Evolutionary conservation across 2,888 invertebrate species (phyloP).

Genomic region (Mesorhabditis spiculigera): DNA sequence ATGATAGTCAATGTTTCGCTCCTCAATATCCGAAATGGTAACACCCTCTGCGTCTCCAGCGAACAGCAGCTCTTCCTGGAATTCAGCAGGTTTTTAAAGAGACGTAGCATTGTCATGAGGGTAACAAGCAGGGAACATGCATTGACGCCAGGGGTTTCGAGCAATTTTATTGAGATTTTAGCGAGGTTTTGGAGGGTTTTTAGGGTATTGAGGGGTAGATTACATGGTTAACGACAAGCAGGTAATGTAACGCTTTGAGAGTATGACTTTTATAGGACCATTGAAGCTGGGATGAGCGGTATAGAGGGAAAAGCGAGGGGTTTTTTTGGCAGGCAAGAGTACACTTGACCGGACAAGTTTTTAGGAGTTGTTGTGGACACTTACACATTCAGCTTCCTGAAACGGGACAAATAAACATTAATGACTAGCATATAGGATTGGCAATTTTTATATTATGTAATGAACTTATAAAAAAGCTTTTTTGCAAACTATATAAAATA

Average conservation of each 20-base stretch:
- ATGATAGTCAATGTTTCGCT: constrained; percentile 31
- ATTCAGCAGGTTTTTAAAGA: constrained; percentile 6
- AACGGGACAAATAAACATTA: constrained; percentile 20
- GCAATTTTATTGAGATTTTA: not conserved
- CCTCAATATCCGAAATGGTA: constrained; percentile 47
- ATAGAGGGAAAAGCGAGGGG: not conserved
- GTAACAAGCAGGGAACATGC: not conserved
- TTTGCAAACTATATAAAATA: too few species aligned
- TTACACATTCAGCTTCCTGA: constrained; percentile 57
- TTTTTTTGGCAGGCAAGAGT: too few species aligned
- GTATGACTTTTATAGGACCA: not conserved
- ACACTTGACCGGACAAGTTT: too few species aligned
- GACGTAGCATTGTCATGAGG: not conserved
- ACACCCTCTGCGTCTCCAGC: constrained; percentile 54
- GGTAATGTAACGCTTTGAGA: not conserved
- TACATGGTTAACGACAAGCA: too few species aligned
- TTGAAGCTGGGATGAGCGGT: not conserved
- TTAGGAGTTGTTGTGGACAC: constrained; percentile 32
- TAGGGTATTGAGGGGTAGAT: too few species aligned
- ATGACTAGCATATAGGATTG: too few species aligned
- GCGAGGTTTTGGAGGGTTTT: not conserved
- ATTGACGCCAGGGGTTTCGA: not conserved
- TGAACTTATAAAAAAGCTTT: too few species aligned
- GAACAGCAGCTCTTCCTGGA: constrained; percentile 57
- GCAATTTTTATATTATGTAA: too few species aligned